Base-by-base conservation (phyloP, 2,797 vertebrate genomes). In the Varecia variegata region DNA sequence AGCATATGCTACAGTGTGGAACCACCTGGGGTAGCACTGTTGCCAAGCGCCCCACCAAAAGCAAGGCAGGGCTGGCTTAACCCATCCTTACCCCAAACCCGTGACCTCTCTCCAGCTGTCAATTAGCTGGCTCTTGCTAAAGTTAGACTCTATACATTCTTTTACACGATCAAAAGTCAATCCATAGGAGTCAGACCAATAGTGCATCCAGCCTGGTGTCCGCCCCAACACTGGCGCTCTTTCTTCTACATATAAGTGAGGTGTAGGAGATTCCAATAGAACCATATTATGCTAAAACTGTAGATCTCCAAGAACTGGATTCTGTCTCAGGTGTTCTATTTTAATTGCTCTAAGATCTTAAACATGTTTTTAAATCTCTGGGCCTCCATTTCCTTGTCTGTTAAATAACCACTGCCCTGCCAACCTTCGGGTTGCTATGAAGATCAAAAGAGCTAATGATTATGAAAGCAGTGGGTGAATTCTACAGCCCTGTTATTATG, bases 11-110 rank as follows among this genome's bases (percentile, higher is more conserved):
- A 5, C 70, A 14, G 40, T 0, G 2, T 76, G 83, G 62, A 84
- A 18, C 83, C 97, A 93, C 97, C 97, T 97, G 96, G 88, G 67
- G 60, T 15, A 35, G 87, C 65, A 13, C 35, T 1, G 32, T 38
- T 92, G 93, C 94, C 74, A 87, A 67, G 84, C 71, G 0, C 80
- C 80, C 82, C 62, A 12, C 54, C 89, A n/a, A 27, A 32, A 70
- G 93, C 50, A 54, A 92, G 67, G 60, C 38, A 23, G 84, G 10
- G 80, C 80, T 62, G 82, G 52, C 6, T 38, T 62, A 82, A 7
- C 35, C 79, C 67, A 32, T 15, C 83, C 68, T 79, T 14, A 3
- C 20, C 60, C 20, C 47, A 20, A 13, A 80, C 67, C n/a, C 2
- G 0, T 14, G 62, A 76, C 74, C 52, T 43, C 25, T 45, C 50